Base-by-base conservation (phyloP, 2,113 vertebrate species). In the Lophochroa leadbeateri region DNA sequence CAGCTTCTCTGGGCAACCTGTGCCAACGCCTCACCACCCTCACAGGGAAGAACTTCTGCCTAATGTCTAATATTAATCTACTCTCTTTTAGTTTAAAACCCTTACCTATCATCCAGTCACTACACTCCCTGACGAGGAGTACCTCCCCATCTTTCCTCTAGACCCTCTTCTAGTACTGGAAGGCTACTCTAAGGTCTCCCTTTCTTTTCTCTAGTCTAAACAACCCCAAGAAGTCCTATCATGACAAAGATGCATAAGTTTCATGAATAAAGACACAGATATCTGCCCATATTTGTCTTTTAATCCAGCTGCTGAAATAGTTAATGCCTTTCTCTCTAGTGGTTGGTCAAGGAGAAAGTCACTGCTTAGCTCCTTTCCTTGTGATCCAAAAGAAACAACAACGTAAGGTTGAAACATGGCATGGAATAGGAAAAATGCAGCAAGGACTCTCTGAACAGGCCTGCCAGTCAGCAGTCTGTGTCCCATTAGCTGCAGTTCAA, bases 371-470 rank as follows among this genome's bases (percentile, higher is more conserved):
- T 65, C 44, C 60, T 63, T 63, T 83, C n/a, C 35, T 53, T 9
- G 12, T n/a, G n/a, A 85, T 72, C 29, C 31, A 64, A 69, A 80
- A 49, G 4, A 58, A 58, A 1, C 14, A 43, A 7, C 0, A 0
- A 17, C 35, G 3, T 28, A 44, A 57, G 27, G 49, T 33, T 82
- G 58, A 75, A 93, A 76, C 7, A 11, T 8, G 11, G 39, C 28
- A n/a, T 68, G 17, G 37, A 67, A 81, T 2, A 88, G 49, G 27
- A 63, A 61, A 88, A 81, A 29, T 0, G 6, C 18, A 57, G 46
- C 67, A 63, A 61, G 68, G 64, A 25, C 29, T 53, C 33, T 58
- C 23, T 2, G 79, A 44, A 24, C 10, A 86, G 52, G 82, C 35
- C 50, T 76, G 58, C 23, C 43, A 86, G 82, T 29, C 71, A 75